Base-by-base conservation (phyloP, 1,140 invertebrate species). In the Trachelipus rathkii region DNA sequence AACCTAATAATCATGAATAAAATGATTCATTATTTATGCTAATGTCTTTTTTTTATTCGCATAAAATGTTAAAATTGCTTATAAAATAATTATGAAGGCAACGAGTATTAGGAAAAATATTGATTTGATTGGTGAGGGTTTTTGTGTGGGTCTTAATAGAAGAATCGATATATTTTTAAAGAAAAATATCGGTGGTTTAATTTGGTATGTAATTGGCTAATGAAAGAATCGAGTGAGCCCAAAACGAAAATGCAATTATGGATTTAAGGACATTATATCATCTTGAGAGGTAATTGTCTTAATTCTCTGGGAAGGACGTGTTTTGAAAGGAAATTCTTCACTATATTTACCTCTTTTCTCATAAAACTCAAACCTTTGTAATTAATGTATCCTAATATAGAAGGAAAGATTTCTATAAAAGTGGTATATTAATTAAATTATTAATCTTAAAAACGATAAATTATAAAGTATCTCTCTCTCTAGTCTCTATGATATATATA, bases 1-100 rank as follows among this genome's bases (percentile, higher is more conserved):
- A 60, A 60, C 50, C 50, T 60, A 60, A 60, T 60, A 60, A 60
- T 60, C 50, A 60, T 60, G 50, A 60, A 60, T 19, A 60, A 19
- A 19, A 19, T 60, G 50, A 60, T 60, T 60, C 50, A 60, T 60
- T 60, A 60, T 60, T 60, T 60, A 60, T 60, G 50, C 50, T 15
- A 60, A 60, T 60, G 19, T 19, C 11, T 60, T 60, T 60, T 50
- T 60, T 60, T 33, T 33, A 33, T 33, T 19, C 50, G 19, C 50
- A 60, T 60, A 60, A 60, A 60, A 60, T 60, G 50, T 60, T 60
- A 15, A 60, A 60, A 60, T 15, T 60, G 50, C 11, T 19, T 60
- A 60, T 60, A 60, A 60, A 60, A 60, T 19, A 60, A 60, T 60
- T 60, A 60, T 60, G 19, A 60, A 60, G 50, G 19, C 50, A 60